Conservation (phyloP, 1,140 invertebrate species). For the Periplaneta americana region DNA sequence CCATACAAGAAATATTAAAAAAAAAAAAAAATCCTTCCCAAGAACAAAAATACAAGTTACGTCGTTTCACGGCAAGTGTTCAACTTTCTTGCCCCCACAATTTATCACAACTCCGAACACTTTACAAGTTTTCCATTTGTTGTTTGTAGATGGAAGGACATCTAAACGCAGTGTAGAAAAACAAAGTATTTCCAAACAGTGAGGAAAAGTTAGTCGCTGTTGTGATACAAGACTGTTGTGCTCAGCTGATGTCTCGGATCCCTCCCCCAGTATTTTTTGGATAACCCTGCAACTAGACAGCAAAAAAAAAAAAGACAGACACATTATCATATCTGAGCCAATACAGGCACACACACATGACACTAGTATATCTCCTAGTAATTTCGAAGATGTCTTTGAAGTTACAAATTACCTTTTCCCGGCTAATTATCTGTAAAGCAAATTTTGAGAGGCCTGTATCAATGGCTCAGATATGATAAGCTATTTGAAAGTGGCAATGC, state of each 20-base stretch:
- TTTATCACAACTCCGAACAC: neutral
- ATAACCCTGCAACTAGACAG: slow-evolving; percentile 47
- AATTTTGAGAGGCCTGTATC: slow-evolving; percentile 23
- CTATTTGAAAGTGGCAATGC: slow-evolving; percentile 56
- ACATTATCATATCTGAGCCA: slow-evolving; percentile 58
- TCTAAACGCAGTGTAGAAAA: neutral
- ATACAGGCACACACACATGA: slow-evolving; percentile 27
- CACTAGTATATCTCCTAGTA: slow-evolving; percentile 6
- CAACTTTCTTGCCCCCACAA: neutral
- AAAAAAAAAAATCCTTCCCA: neutral
- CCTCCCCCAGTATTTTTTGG: slow-evolving; percentile 31
- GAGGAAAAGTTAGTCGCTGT: slow-evolving; percentile 36
- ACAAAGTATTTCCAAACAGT: neutral
- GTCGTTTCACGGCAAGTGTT: neutral
- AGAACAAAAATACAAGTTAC: neutral
- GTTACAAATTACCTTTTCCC: slow-evolving; percentile 33
- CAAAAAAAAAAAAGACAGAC: slow-evolving; percentile 29
- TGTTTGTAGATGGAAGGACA: neutral
- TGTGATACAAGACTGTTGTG: slow-evolving; percentile 10
- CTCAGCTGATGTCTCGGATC: slow-evolving; percentile 14
- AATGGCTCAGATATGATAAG: slow-evolving; percentile 61
- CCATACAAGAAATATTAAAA: neutral
- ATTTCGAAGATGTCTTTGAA: slow-evolving; percentile 4
- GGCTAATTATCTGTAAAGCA: slow-evolving; percentile 23
- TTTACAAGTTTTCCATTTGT: neutral